Evolutionary conservation across 2,113 vertebrate species (phyloP), one percentile per base, ranked within the genome.

Genomic region (Neolamprologus tretocephalus): DNA sequence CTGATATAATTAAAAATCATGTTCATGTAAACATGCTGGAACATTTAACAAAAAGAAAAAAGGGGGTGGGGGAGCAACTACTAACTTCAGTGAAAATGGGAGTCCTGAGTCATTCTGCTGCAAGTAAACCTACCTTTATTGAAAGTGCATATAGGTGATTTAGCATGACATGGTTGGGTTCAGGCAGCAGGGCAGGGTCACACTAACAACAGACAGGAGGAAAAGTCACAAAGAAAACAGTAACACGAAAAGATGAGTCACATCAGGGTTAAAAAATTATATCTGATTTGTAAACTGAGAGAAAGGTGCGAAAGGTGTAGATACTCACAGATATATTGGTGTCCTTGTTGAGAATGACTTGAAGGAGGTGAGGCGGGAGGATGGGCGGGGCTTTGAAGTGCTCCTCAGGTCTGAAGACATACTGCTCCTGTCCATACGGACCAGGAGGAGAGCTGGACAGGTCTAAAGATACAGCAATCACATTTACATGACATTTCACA

Each of bases 291-390:
- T 26, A n/a, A 82, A 57, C n/a, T 14, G 19, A 71, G 23, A 68
- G 33, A 66, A n/a, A 75, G 26, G 6, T 19, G 13, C 3, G 3
- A 28, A 17, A 81, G 7, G 6, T 28, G 21, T n/a, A 37, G 26
- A 84, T 89, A 97, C 97, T 97, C 90, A 99, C 98, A 37, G 98
- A 99, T 93, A 99, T 96, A 85, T 99, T 99, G 90, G 98, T 99
- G 95, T 99, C 98, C 96, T 99, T 99, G 96, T 99, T 99, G 84
- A 99, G 97, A 89, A 99, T 99, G 95, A 99, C 98, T 95, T 99
- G 98, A 54, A 99, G 98, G n/a, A 99, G 97, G 94, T 99, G 98
- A 87, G 98, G 98, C 0, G 98, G 98, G 71, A 99, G 97, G 81
- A 99, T 99, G 16, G 98, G 98, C 1, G 98, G 98, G 17, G 98